A percentile compares a stretch with the other conserved stretches of the same genome.
phyloP scores from a whole-genome alignment of 1,140 invertebrate species.

The Pseudachorutes palmiensis region DNA sequence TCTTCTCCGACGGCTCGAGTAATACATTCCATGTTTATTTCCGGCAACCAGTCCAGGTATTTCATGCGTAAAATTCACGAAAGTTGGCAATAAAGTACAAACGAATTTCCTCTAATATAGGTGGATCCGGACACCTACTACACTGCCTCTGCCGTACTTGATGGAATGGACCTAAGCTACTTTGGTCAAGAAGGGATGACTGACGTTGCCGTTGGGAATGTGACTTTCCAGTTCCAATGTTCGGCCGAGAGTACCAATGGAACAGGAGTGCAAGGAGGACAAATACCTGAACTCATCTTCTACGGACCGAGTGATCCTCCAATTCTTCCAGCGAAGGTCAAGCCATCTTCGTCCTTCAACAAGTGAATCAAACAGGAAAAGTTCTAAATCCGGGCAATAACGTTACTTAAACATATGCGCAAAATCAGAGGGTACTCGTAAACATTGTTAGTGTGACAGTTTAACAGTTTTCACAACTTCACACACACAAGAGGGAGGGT shows the following conservation, averaged over 20 bases:
- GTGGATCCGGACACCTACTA: constrained; percentile 85
- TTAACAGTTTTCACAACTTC: too few relatives aligned
- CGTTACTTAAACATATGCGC: too few relatives aligned
- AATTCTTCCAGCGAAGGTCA: neutral
- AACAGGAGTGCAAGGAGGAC: constrained; percentile 85
- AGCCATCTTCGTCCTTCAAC: neutral
- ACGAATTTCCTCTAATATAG: constrained; percentile 43
- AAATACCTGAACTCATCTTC: constrained; percentile 88
- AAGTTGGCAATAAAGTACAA: too few relatives aligned
- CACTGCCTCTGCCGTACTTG: constrained; percentile 78
- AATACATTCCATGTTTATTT: constrained; percentile 91
- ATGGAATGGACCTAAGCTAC: constrained; percentile 83
- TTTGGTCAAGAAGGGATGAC: constrained; percentile 91
- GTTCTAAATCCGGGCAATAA: too few relatives aligned
- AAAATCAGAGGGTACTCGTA: too few relatives aligned
- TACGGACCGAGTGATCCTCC: constrained; percentile 56
- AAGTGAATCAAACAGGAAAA: neutral
- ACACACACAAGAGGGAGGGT: too few relatives aligned
- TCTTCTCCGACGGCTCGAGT: constrained; percentile 86
- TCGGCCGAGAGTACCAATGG: constrained; percentile 89
- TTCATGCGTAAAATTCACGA: neutral
- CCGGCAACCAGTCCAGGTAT: constrained; percentile 68
- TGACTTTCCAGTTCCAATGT: constrained; percentile 89
- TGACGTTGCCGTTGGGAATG: constrained; percentile 76
- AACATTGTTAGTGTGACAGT: too few relatives aligned